phyloP scores from a whole-genome alignment of 1,140 invertebrate species.

The Pseudomyrmex cubaensis region DNA sequence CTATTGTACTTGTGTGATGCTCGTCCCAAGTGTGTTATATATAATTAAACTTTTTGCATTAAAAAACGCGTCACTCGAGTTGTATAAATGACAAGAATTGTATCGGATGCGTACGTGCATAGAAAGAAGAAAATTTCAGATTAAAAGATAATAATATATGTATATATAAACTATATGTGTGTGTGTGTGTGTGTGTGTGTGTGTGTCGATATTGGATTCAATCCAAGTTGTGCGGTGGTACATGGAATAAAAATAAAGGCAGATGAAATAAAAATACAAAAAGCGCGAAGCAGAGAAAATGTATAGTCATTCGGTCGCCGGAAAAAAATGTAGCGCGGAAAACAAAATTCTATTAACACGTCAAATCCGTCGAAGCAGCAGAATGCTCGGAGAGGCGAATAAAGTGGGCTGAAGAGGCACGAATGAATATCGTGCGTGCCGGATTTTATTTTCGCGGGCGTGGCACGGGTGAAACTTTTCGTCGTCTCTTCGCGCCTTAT shows the following conservation, averaged over 20 bases:
- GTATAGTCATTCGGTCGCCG: constrained; percentile 17
- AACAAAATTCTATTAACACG: constrained; percentile 51
- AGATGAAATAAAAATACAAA: constrained; percentile 2
- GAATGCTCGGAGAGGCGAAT: constrained; percentile 22
- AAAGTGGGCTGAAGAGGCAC: constrained; percentile 65
- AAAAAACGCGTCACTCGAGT: background rate
- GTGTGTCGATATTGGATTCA: background rate
- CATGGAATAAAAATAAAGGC: constrained; percentile 17
- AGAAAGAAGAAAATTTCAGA: background rate
- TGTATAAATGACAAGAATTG: background rate
- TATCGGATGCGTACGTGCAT: background rate
- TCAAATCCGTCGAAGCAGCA: constrained; percentile 36
- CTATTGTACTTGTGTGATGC: background rate
- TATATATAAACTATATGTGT: background rate
- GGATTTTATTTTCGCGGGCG: constrained; percentile 74
- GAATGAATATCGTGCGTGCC: constrained; percentile 70
- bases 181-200: too few relatives aligned
- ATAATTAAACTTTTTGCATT: constrained; percentile 21
- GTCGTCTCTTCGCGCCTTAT: background rate
- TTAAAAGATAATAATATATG: background rate
- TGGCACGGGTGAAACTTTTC: constrained; percentile 57
- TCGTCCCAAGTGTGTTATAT: background rate
- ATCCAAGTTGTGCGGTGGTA: background rate
- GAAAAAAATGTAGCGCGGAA: constrained; percentile 26
- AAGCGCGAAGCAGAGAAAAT: constrained; percentile 4